Evolutionary conservation across 2,113 vertebrate genomes (phyloP), one percentile per base, ranked within the genome.

Genomic region (Astatotilapia flaviijosephi): DNA sequence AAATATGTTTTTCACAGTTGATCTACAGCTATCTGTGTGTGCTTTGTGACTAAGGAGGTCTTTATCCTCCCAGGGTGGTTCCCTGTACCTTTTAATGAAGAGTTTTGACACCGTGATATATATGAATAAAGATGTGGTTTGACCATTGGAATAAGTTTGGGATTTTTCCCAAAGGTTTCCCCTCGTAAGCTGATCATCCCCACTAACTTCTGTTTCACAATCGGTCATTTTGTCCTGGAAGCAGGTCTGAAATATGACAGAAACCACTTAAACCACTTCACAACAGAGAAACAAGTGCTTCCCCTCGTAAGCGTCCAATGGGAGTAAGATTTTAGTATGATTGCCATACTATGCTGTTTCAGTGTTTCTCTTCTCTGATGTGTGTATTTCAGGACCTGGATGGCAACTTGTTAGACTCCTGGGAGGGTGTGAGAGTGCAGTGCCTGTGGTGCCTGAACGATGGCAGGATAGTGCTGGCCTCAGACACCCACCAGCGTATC

Each of bases 341-440:
- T n/a, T 23, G 9, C 13, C 21, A 14, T 28, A 4, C 19, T 83
- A 3, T 21, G 26, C n/a, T 47, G 53, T 80, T 42, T 49, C 42
- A 58, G 15, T 83, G 54, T 88, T 53, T 62, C 13, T 53, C 55
- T 47, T 42, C 3, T 68, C 3, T 82, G 68, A n/a, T 86, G 51
- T 89, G 10, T 85, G 92, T 89, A 91, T 88, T 90, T 26, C 90
- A 99, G 99, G 99, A 99, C 94, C 97, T 99, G 94, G 98, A 99
- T 21, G 98, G 99, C 45, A 99, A 99, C 95, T 97, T 99, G 89
- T 96, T 99, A 91, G 99, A 99, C 96, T 99, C 99, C 82, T 99
- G 99, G 99, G 99, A 99, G 94, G 99, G 99, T 1, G 99, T 99
- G 83, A 96, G 99, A 91, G 99, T 99, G 92, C 99, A 99, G 93